Evolutionary conservation across 2,113 vertebrate species (phyloP).

Genomic region (Urocitellus parryii): DNA sequence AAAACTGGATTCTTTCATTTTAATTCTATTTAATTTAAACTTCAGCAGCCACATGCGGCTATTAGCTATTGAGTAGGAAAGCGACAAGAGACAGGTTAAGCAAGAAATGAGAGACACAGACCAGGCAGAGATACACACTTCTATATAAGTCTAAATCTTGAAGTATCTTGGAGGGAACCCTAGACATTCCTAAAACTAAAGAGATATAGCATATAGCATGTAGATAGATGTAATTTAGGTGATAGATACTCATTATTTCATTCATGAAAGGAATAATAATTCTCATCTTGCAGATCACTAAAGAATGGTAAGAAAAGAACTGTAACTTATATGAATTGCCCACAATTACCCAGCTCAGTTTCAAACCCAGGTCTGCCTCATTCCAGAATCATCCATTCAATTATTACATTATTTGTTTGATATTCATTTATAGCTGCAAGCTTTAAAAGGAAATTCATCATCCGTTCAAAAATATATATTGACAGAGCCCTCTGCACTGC

Average conservation of each 20-base stretch:
- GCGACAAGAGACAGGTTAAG: too few relatives aligned
- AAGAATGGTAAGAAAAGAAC: neutral
- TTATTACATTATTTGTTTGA: neutral
- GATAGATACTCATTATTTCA: neutral
- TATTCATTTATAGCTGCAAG: neutral
- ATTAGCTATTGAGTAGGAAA: neutral
- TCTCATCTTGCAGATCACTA: neutral
- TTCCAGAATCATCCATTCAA: neutral
- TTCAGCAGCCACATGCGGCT: neutral
- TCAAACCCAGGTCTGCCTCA: neutral
- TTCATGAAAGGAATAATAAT: neutral
- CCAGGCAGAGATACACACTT: neutral
- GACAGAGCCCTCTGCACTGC: too few relatives aligned
- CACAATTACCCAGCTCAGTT: neutral
- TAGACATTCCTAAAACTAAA: neutral
- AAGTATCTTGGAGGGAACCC: neutral
- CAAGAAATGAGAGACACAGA: too few relatives aligned
- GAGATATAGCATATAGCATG: too few relatives aligned
- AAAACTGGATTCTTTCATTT: neutral
- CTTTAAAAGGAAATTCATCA: neutral
- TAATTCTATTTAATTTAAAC: constrained; percentile 13
- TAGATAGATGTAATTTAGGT: neutral
- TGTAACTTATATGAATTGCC: neutral
- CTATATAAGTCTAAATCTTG: neutral
- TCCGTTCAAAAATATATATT: neutral